phyloP scores from a whole-genome alignment of 1,140 invertebrate species.

The Lasioglossum baleicum region DNA sequence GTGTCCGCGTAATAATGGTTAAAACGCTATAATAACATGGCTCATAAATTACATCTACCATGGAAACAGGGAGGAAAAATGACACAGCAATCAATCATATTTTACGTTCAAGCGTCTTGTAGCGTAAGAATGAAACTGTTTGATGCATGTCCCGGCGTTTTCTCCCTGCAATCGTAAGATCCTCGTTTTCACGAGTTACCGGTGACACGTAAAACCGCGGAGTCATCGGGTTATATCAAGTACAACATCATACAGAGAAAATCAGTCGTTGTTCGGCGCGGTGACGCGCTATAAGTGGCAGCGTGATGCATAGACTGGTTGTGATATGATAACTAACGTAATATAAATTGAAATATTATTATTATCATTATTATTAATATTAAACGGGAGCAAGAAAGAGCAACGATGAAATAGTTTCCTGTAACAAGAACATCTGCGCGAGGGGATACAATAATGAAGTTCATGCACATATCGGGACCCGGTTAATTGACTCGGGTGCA shows the following conservation, averaged over 20 bases:
- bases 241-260: neutral
- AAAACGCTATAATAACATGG: neutral
- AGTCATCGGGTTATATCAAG: neutral
- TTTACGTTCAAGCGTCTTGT: neutral
- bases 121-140: neutral
- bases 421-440: neutral
- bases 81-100: neutral
- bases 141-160: neutral
- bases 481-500: neutral
- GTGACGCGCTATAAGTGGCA: neutral
- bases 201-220: neutral
- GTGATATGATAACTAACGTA: neutral
- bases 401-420: too few relatives aligned
- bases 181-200: neutral
- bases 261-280: conserved; percentile 2
- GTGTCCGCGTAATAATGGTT: neutral
- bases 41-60: neutral
- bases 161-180: neutral
- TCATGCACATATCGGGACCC: neutral
- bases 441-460: neutral
- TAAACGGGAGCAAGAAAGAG: too few relatives aligned
- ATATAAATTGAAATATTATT: too few relatives aligned
- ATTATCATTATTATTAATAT: too few relatives aligned
- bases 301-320: neutral
- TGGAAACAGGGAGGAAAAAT: neutral